Evolutionary conservation across 2,888 invertebrate genomes (phyloP), one percentile per base, ranked within the genome.

Genomic region (Euzetes globulus): DNA sequence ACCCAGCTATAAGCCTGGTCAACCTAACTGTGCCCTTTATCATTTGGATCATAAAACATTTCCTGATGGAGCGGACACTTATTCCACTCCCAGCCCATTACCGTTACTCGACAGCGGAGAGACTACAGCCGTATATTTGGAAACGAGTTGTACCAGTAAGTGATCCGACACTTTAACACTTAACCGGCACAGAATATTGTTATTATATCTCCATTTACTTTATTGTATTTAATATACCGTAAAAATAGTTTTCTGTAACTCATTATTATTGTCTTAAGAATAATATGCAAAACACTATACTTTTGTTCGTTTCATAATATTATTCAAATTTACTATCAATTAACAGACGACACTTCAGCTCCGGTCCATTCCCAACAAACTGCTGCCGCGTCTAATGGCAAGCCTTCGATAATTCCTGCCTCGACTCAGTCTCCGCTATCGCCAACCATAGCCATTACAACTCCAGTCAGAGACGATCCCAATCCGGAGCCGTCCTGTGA

Each of bases 51-150:
- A 94, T 83, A 90, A 91, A 85, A 92, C 92, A 0, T 85, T 94
- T 72, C 94, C 94, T 0, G 94, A 94, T 81, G 94, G 94, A 52
- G 92, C 94, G 0, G 92, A 92, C 63, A 92, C 94, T 6, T 95
- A 92, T 82, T 72, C 79, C 55, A 77, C 77, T 6, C 77, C 77
- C 22, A 92, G 91, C 4, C 94, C 94, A 81, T 85, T 94, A 78
- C 94, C 94, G 0, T 86, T 94, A 50, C 90, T 94, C 78, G 94
- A 94, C 82, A 92, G 92, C 79, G 94, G 94, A 11, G 92, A 92
- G 81, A 88, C 92, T 17, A 90, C 92, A 76, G 94, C 94, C 52
- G 88, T 89, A 78, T 95, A 94, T 83, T 91, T 88, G 82, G 94
- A 95, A 83, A 93, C 94, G 83, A 87, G 88, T 82, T 95, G 94